Evolutionary conservation across 2,888 invertebrate species (phyloP).

Genomic region (Fabriciana adippe): DNA sequence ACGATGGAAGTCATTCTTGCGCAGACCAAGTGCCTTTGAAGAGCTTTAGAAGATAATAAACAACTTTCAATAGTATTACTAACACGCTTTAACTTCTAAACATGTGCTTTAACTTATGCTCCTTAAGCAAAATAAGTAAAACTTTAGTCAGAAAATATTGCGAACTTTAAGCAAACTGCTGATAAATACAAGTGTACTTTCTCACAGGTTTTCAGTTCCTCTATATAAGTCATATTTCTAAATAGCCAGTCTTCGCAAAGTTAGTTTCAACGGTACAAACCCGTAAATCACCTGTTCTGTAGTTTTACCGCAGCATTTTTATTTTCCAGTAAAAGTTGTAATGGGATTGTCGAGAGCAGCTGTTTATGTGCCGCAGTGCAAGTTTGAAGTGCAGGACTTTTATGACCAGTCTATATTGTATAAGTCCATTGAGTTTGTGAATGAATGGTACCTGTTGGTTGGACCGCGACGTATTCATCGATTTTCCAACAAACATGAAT

Average conservation of each 20-base stretch:
- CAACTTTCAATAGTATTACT: no score
- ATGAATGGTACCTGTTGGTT: conserved; percentile 16
- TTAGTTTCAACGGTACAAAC: conserved; percentile 9
- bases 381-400: conserved; percentile 34
- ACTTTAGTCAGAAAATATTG: no score
- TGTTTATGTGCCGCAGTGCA: conserved; percentile 24
- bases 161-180: no score
- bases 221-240: neutral
- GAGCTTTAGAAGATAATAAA: no score
- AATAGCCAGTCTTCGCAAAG: conserved; percentile 9
- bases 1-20: no score
- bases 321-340: conserved; percentile 35
- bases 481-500: neutral
- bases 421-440: conserved; percentile 17
- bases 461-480: neutral
- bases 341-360: conserved; percentile 42
- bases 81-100: no score
- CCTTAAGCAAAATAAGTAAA: no score
- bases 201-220: neutral
- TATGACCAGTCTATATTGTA: conserved; percentile 6
- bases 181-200: no score
- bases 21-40: no score
- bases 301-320: conserved; percentile 35
- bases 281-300: conserved; percentile 24
- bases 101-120: no score